These are phyloP conservation scores for Tribolium castaneum DNA, from an alignment of 1,140 invertebrate genomes.

Conservation along the genomic window DNA sequence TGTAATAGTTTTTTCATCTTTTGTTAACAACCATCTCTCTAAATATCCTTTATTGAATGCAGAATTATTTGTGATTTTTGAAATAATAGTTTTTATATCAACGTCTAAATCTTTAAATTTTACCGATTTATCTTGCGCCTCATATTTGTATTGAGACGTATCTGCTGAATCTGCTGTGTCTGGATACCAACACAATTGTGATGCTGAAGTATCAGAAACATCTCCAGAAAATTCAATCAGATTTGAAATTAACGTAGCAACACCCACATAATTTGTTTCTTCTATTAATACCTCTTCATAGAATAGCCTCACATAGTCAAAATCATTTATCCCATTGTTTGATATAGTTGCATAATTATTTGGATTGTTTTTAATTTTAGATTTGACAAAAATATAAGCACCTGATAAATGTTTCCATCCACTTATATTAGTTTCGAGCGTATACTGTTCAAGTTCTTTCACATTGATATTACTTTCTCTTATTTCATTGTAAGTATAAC, in stretches of 20 bases:
- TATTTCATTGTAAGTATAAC: conserved; percentile 46
- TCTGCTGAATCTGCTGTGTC: conserved; percentile 42
- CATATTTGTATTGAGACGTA: conserved; percentile 36
- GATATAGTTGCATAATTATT: conserved; percentile 38
- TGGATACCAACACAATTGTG: conserved; percentile 40
- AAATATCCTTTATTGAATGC: conserved; percentile 19
- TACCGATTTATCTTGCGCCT: conserved; percentile 27
- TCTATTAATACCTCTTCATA: conserved; percentile 39
- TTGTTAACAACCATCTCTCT: conserved; percentile 15
- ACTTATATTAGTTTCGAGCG: conserved; percentile 40
- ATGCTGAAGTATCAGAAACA: conserved; percentile 41
- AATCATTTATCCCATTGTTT: conserved; percentile 37
- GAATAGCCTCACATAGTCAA: conserved; percentile 31
- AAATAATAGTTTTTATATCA: conserved; percentile 31
- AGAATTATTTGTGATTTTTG: conserved; percentile 20
- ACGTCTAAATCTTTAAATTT: conserved; percentile 37
- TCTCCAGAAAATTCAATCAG: conserved; percentile 44
- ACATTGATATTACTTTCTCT: conserved; percentile 47
- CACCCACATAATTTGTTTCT: conserved; percentile 44
- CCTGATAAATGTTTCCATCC: conserved; percentile 45
- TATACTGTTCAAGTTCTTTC: conserved; percentile 45
- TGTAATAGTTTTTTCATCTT: conserved; percentile 16
- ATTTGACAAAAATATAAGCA: conserved; percentile 43
- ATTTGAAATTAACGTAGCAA: conserved; percentile 44
- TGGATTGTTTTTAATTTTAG: conserved; percentile 39